Base-by-base conservation (phyloP, 2,888 invertebrate genomes). In the Meandrusa payeni region DNA sequence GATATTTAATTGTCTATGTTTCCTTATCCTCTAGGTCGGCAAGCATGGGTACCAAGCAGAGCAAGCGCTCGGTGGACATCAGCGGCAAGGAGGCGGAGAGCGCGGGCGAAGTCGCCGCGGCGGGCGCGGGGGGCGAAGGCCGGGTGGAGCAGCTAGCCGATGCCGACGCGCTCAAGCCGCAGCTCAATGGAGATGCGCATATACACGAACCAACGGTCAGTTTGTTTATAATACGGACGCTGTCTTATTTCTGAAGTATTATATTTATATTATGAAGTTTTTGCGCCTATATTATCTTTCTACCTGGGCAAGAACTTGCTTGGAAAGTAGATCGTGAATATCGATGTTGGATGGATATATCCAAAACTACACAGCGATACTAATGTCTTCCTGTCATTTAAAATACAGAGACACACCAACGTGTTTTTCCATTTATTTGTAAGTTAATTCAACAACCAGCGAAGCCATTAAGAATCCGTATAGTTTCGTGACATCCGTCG, bases 41-140 rank as follows among this genome's bases (percentile, higher is more conserved):
- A 89, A 82, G 64, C 54, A 95, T 95, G 95, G 95, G 95, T 89
- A 94, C 93, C 83, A 92, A 93, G 89, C 94, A 94, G 90, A 95
- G 95, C 86, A 95, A 94, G 86, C 92, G 94, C 88, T 95, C 95
- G 69, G 94, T 95, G 79, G 95, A 95, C 78, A 95, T 95, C 80
- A 94, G 94, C 76, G 91, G 91, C 63, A 91, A 91, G 79, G 91
- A 90, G 60, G 88, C 89, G 50, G 90, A 90, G 44, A 89, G 90
- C 43, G 91, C 90, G 54, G 89, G 89, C n/a, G 82, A 64, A 46
- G 64, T 64, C 24, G 87, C 90, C 41, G 90, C 86, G 47, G 89
- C 90, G 45, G 90, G 90, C 51, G 90, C 91, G 45, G 89, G 88
- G 33, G 89, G 89, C 46, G 91, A 90, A 62, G 93, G 93, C 50